A percentile compares a stretch with the other conserved stretches of the same genome.
Evolutionary conservation across 1,140 invertebrate genomes (phyloP).

Genomic region (Drosophila kepulauana): DNA sequence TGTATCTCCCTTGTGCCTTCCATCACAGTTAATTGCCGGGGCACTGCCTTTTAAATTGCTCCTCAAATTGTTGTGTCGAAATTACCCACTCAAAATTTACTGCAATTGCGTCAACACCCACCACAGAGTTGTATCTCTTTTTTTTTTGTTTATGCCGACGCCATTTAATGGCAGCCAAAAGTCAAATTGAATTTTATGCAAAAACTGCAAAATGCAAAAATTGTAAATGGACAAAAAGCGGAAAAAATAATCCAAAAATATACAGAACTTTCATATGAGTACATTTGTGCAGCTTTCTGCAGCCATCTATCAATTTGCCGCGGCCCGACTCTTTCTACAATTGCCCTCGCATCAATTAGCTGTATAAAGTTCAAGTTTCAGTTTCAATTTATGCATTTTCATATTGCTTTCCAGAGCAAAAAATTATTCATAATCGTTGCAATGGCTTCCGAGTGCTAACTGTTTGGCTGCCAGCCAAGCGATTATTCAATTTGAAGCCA

Average conservation of each 20-base stretch:
- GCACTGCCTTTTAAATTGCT: conserved; percentile 60
- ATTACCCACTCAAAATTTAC: conserved; percentile 53
- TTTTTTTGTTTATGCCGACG: background rate
- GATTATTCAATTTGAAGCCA: conserved; percentile 53
- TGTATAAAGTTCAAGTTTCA: conserved; percentile 74
- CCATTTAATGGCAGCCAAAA: conserved; percentile 63
- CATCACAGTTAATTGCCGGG: conserved; percentile 71
- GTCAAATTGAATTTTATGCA: conserved; percentile 69
- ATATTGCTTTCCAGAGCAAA: conserved; percentile 38
- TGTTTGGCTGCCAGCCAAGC: conserved; percentile 69
- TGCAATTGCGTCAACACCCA: conserved; percentile 64
- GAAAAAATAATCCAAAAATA: no score
- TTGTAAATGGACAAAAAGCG: background rate
- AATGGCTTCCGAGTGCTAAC: conserved; percentile 71
- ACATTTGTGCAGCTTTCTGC: background rate
- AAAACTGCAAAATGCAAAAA: conserved; percentile 9
- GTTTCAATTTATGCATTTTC: conserved; percentile 75
- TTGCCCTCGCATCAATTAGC: conserved; percentile 71
- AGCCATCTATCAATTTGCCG: conserved; percentile 63
- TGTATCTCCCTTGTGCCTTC: conserved; percentile 10
- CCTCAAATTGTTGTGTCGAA: conserved; percentile 56
- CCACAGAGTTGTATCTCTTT: conserved; percentile 8
- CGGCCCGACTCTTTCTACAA: conserved; percentile 48
- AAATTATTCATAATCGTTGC: conserved; percentile 71
- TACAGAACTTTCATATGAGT: conserved; percentile 12